A percentile compares a stretch with the other conserved stretches of the same genome.
These are phyloP conservation scores for Lagria hirta DNA, from an alignment of 2,888 invertebrate genomes.

Conservation along the genomic window DNA sequence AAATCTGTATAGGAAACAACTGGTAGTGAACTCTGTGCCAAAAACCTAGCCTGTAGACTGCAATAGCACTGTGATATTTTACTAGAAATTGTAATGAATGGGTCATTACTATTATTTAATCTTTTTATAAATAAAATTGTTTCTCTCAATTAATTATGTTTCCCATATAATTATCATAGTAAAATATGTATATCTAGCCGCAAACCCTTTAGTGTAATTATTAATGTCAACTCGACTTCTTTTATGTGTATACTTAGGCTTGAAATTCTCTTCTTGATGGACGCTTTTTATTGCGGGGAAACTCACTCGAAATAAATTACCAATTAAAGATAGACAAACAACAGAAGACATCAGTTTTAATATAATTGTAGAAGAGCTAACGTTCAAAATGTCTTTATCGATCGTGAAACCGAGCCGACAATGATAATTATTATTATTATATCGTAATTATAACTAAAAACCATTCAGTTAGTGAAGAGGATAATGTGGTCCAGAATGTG, in stretches of 20 bases:
- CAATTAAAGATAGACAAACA: slow-evolving; percentile 1
- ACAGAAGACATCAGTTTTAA: background rate
- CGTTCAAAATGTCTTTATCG: background rate
- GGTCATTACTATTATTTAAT: no score
- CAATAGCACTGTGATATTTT: no score
- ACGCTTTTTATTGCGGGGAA: slow-evolving; percentile 5
- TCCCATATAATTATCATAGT: slow-evolving; percentile 49
- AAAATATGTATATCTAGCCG: slow-evolving; percentile 28
- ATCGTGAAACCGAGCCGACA: background rate
- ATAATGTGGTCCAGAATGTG: slow-evolving; percentile 10
- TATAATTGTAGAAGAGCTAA: no score
- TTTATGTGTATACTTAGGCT: no score
- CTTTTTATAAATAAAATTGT: no score
- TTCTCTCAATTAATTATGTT: no score
- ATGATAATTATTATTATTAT: slow-evolving; percentile 9
- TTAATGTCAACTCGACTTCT: slow-evolving; percentile 12
- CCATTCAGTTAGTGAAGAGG: slow-evolving; percentile 7
- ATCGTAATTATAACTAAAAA: slow-evolving; percentile 7
- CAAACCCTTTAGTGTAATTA: slow-evolving; percentile 1
- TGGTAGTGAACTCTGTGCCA: no score
- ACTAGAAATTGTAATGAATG: no score
- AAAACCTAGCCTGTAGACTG: no score
- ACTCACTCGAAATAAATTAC: slow-evolving; percentile 4
- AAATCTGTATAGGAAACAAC: no score
- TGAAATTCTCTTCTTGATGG: no score